Base-by-base conservation (phyloP, 1,140 invertebrate species). In the Penaeus chinensis region DNA sequence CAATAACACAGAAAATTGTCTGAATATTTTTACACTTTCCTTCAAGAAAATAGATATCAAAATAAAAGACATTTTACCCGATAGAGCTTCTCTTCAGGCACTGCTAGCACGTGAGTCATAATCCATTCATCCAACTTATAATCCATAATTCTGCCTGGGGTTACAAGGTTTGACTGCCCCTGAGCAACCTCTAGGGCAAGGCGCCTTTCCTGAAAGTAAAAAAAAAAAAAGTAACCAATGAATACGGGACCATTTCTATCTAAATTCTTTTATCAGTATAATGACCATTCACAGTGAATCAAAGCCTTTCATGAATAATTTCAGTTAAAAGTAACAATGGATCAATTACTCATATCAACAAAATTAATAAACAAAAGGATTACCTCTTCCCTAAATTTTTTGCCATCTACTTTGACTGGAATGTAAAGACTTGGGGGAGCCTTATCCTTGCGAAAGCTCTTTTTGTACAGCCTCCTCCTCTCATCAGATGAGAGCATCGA, bases 361-460 rank as follows among this genome's bases (percentile, higher is more conserved):
- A 74, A 74, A 24, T 11, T 7, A 63, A 82, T 27, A 47, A 69
- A 19, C 47, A 20, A 37, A 19, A 61, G 4, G 65, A 42, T 76
- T 42, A 87, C 85, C 85, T 82, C 86, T 77, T 87, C 86, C 42
- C 82, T 87, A 62, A 65, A 87, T 47, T 74, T 82, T 20, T 80
- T 63, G 54, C 37, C 11, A 47, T 87, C 86, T 10, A 87, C 86
- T 77, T 87, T 74, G n/a, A 63, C 60, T 54, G 86, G 86, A 42
- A 87, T 82, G 81, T 83, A 82, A 19, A 82, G 80, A 69, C 71
- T 87, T 47, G 86, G 86, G 47, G 77, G 61, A 37, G 76, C 76
- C 27, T 37, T 82, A 8, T 82, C 86, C 77, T 54, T 37, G 11
- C 81, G 76, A 42, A 82, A 87, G 19, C 60, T 76, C 13, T 65